phyloP scores from a whole-genome alignment of 2,113 vertebrate species.

The Brienomyrus longianalis region DNA sequence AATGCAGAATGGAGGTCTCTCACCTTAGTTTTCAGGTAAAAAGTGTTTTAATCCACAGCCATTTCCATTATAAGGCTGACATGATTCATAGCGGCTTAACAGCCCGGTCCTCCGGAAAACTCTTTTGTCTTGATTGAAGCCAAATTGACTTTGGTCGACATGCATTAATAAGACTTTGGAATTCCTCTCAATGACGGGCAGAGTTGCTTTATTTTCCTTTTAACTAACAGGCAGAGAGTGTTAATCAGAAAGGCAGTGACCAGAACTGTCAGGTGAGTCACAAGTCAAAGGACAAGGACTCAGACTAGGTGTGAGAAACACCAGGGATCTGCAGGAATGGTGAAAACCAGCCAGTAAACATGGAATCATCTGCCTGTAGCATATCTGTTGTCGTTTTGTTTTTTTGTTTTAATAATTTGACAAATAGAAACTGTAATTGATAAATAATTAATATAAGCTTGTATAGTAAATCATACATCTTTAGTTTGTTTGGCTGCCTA shows the following conservation, averaged over 20 bases:
- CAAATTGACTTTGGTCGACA: constrained; percentile 55
- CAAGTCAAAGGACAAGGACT: neutral
- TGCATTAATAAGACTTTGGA: constrained; percentile 55
- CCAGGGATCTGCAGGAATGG: neutral
- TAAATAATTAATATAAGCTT: neutral
- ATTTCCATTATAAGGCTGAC: constrained; percentile 51
- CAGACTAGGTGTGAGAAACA: neutral
- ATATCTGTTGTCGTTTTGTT: no score
- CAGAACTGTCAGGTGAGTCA: neutral
- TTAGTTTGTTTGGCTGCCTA: neutral
- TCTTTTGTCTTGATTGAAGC: constrained; percentile 40
- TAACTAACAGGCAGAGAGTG: neutral
- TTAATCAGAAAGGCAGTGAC: neutral
- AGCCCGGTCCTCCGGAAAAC: constrained; percentile 28
- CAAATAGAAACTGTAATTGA: neutral
- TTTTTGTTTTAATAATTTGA: neutral
- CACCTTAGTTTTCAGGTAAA: constrained; percentile 32
- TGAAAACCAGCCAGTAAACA: neutral
- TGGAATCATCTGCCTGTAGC: neutral
- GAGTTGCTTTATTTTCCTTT: constrained; percentile 9
- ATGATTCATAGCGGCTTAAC: constrained; percentile 50
- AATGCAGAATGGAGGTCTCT: constrained; percentile 28
- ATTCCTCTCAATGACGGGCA: constrained; percentile 18
- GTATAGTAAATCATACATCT: neutral
- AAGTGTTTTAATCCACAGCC: constrained; percentile 42